Evolutionary conservation across 2,113 vertebrate species (phyloP).

Genomic region (Jacana jacana): DNA sequence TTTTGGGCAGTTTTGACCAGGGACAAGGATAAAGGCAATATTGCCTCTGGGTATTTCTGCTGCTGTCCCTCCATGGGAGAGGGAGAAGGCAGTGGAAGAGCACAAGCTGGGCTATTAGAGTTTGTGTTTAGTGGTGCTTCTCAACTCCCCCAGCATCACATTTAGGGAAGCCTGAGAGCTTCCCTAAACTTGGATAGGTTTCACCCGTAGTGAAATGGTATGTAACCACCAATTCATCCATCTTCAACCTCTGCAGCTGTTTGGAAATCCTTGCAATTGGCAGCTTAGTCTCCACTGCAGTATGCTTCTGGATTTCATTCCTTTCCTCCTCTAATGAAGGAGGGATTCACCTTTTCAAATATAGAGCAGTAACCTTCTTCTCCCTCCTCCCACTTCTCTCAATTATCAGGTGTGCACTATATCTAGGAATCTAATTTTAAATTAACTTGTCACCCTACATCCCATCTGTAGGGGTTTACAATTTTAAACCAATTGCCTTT

Average conservation of each 20-base stretch:
- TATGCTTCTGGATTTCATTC: background rate
- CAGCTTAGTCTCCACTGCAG: background rate
- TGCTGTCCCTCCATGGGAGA: background rate
- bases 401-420: slow-evolving; percentile 56
- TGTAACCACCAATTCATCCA: background rate
- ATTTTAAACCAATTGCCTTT: slow-evolving; percentile 62
- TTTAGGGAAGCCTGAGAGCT: too few relatives aligned
- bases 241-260: background rate
- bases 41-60: background rate
- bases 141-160: background rate
- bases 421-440: slow-evolving; percentile 62
- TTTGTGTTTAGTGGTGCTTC: background rate
- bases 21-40: background rate
- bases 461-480: slow-evolving; percentile 50
- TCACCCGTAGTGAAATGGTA: background rate
- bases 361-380: slow-evolving; percentile 52
- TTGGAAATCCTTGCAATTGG: background rate
- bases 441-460: slow-evolving; percentile 64
- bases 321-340: slow-evolving; percentile 15
- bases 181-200: background rate
- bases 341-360: slow-evolving; percentile 69
- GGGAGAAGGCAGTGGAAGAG: background rate
- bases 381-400: slow-evolving; percentile 31
- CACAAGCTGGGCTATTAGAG: background rate
- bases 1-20: background rate